Conservation (phyloP, 2,888 invertebrate species). For the Limnephilus lunatus region DNA sequence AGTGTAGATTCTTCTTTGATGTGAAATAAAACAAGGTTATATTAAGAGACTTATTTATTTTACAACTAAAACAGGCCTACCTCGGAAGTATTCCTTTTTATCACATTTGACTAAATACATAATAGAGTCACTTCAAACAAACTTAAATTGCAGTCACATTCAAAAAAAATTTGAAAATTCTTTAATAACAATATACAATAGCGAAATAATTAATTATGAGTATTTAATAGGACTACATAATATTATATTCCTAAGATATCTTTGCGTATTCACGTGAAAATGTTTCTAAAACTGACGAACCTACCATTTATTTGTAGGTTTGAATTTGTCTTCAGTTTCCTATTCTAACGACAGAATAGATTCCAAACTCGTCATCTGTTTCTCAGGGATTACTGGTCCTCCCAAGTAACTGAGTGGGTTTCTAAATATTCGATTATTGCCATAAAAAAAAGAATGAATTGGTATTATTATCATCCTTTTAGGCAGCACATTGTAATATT, state of each 20-base stretch:
- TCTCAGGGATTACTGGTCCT: conserved; percentile 77
- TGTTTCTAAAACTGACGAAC: background rate
- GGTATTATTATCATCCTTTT: conserved; percentile 68
- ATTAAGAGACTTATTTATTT: conserved; percentile 29
- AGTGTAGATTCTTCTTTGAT: background rate
- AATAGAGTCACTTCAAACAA: conserved; percentile 23
- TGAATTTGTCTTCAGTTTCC: background rate
- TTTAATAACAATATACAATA: background rate
- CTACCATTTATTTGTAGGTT: conserved; percentile 1
- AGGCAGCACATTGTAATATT: conserved; percentile 67
- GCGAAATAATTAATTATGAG: background rate
- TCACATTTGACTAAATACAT: conserved; percentile 46
- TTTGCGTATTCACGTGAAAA: background rate
- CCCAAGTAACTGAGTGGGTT: conserved; percentile 85
- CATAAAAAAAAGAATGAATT: conserved; percentile 67
- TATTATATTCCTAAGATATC: background rate
- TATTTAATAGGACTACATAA: background rate
- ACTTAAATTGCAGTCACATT: conserved; percentile 9
- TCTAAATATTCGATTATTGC: conserved; percentile 76
- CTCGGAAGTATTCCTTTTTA: conserved; percentile 40
- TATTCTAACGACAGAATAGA: conserved; percentile 83
- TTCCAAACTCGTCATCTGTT: conserved; percentile 80
- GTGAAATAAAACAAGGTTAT: conserved; percentile 5
- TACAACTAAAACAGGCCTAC: conserved; percentile 37
- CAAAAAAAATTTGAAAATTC: background rate